These are phyloP conservation scores for Struthidea cinerea DNA, from an alignment of 2,113 vertebrate genomes.

Conservation along the genomic window DNA sequence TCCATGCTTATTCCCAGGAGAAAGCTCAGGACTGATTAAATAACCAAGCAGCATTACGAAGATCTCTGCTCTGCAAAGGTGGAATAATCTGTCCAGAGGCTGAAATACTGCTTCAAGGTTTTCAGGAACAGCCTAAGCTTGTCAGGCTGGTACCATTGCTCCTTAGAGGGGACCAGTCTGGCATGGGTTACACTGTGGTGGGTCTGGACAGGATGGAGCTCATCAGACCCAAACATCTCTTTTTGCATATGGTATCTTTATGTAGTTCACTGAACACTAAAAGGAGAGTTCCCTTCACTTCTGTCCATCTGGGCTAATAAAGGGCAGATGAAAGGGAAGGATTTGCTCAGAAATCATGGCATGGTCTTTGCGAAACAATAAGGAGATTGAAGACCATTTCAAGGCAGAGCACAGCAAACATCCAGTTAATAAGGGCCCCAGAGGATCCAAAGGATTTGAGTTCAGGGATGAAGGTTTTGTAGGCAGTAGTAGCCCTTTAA, in stretches of 20 bases:
- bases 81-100: neutral
- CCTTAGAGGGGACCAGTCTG: neutral
- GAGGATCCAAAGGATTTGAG: conserved; percentile 33
- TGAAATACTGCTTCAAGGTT: neutral
- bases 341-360: conserved; percentile 23
- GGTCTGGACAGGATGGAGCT: neutral
- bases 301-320: neutral
- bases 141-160: neutral
- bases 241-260: neutral
- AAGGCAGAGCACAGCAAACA: conserved; percentile 20
- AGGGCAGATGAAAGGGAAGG: neutral
- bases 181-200: neutral
- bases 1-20: neutral
- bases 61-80: neutral
- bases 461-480: conserved; percentile 30
- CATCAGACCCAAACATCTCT: neutral
- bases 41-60: neutral
- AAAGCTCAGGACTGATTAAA: neutral
- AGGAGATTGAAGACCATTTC: conserved; percentile 26
- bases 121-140: neutral
- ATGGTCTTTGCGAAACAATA: conserved; percentile 29
- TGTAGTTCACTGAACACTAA: neutral
- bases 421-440: conserved; percentile 38
- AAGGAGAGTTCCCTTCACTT: neutral
- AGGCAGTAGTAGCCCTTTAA: conserved; percentile 50